Base-by-base conservation (phyloP, 2,797 vertebrate genomes). In the Sebastes glaucus region DNA sequence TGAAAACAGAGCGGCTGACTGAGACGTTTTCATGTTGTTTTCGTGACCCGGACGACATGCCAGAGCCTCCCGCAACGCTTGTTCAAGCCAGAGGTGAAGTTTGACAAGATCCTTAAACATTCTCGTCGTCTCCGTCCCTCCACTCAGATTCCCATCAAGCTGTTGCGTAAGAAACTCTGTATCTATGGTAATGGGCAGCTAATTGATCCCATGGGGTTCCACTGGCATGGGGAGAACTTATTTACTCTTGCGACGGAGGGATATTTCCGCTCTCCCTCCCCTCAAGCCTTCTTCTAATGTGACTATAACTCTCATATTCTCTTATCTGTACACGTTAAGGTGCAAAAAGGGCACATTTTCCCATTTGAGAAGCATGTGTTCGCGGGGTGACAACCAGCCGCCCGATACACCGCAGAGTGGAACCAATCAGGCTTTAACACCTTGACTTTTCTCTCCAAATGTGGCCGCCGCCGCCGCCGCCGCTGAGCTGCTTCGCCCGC, bases 401-500 rank as follows among this genome's bases (percentile, higher is more conserved):
- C 67, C 88, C 82, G 46, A 80, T 66, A 72, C 82, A 83, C 87
- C 35, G 74, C 89, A 78, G 88, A 94, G 92, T 92, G 88, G 91
- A 92, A 93, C 94, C 95, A 95, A 96, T 95, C 95, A 95, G 91
- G 82, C 91, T 91, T 93, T 93, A 93, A 95, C 95, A 95, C 94
- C 94, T 95, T 94, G 91, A 93, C 91, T 93, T 78, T 52, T 77
- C 87, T 70, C 89, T 81, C 82, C 28, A 68, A 87, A 89, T 84
- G 90, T 82, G 89, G 89, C 81, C 82, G 73, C 70, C 9, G 70
- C 82, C 11, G 60, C 82, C 13, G 63, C 70, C 9, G 72, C 83
- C 14, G 57, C 88, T 78, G 78, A 80, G 77, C 76, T 32, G 80
- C 75, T 61, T 77, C 88, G 23, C 86, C 72, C 81, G 66, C 83